Base-by-base conservation (phyloP, 2,113 vertebrate genomes). In the Lampris megalopsis region DNA sequence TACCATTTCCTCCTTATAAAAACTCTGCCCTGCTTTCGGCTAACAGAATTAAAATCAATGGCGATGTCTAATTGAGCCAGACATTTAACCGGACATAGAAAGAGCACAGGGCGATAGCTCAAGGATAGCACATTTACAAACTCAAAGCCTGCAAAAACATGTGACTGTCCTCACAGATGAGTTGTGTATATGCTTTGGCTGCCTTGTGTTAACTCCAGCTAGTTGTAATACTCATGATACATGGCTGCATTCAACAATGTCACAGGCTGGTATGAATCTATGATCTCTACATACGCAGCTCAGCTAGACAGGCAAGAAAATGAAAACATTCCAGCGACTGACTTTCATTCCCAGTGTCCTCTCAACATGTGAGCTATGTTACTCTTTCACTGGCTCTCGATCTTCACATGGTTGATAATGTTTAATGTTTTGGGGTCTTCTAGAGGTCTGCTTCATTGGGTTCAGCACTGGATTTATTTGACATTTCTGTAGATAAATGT, bases 381-480 rank as follows among this genome's bases (percentile, higher is more conserved):
- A 63, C 80, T 77, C 9, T 9, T 52, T 8, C 49, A 9, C 9
- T 52, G 7, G 9, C 9, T 8, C 49, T 52, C 24, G 13, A 52
- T 3, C 3, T 57, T 81, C 1, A 68, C 71, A 59, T 9, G 35
- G 40, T 64, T 80, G 66, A 81, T 78, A 24, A 7, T 81, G 80
- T 87, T 88, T 85, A 62, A 67, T 79, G 24, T 24, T 54, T 56
- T 9, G 60, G 47, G 4, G 62, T 75, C 75, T 59, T 82, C n/a
- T 75, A 41, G 11, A 72, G 66, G 69, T 56, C 53, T 61, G 62
- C 45, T 79, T 83, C 79, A 73, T 86, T 88, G 79, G 65, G 71
- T 80, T 85, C 85, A 42, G 9, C 36, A 37, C 72, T 68, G 73
- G 68, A 82, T 86, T 86, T 86, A 91, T 91, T 89, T 90, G 88